A percentile compares a stretch with the other conserved stretches of the same genome.
Conservation (phyloP, 2,888 invertebrate genomes). For the Hypsopygia costalis region DNA sequence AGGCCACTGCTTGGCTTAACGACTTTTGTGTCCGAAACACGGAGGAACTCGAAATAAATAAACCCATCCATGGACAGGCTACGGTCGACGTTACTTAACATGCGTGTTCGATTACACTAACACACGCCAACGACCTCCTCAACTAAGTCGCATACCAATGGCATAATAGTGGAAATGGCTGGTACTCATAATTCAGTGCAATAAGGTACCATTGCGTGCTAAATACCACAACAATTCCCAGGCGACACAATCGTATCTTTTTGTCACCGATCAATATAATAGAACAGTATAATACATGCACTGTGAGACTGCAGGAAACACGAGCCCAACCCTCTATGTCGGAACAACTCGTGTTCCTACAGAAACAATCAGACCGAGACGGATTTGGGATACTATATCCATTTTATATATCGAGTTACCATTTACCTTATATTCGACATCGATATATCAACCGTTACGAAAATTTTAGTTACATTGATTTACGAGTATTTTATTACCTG, state of each 20-base stretch:
- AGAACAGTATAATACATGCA: constrained; percentile 67
- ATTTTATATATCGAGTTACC: constrained; percentile 19
- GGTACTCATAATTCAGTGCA: constrained; percentile 14
- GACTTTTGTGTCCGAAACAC: too few relatives aligned
- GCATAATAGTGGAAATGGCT: constrained; percentile 15
- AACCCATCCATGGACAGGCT: too few relatives aligned
- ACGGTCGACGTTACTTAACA: too few relatives aligned
- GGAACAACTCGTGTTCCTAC: constrained; percentile 82
- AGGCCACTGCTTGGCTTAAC: too few relatives aligned
- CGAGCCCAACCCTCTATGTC: constrained; percentile 84
- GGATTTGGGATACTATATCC: constrained; percentile 48
- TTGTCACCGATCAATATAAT: constrained; percentile 57
- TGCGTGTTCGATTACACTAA: too few relatives aligned
- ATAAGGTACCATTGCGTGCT: constrained; percentile 20
- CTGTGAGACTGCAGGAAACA: constrained; percentile 85
- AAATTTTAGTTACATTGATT: too few relatives aligned
- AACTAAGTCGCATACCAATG: constrained; percentile 8
- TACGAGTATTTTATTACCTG: too few relatives aligned
- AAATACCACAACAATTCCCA: constrained; percentile 55
- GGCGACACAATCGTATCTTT: constrained; percentile 53
- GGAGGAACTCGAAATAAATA: too few relatives aligned
- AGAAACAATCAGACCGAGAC: constrained; percentile 82
- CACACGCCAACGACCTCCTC: constrained; percentile 16
- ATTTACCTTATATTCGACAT: neutral
- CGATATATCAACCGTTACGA: too few relatives aligned